Evolutionary conservation across 1,140 invertebrate species (phyloP), one percentile per base, ranked within the genome.

Genomic region (Rhagoletis pomonella): DNA sequence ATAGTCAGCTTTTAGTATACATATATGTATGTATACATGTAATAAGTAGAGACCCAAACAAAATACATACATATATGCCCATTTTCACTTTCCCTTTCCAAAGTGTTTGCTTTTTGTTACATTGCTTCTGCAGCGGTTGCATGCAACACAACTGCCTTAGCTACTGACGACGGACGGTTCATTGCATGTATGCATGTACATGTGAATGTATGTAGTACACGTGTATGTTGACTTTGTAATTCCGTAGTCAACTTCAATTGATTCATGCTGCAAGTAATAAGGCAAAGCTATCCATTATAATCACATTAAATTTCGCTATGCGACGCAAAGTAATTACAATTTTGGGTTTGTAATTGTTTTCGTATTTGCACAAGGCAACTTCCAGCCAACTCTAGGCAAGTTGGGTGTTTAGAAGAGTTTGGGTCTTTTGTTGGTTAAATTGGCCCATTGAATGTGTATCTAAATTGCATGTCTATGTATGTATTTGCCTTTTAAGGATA

Each of bases 311-410:
- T 55, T 58, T 55, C 73, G 73, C 73, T 55, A 81, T 81, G 50
- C 73, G 50, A 81, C 73, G 19, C 47, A 81, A 81, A 81, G 73
- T 81, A 81, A 81, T 81, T 81, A 81, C 73, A 81, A 81, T 58
- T 81, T 81, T 47, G 73, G 73, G 73, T 14, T 81, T 81, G 73
- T 81, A 81, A 81, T 81, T 81, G 73, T 81, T 81, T 81, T 81
- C 73, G 47, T 12, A 81, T 58, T 81, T 81, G 73, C 50, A 9
- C 73, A 81, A 44, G 47, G 47, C 67, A 44, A 55, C 42, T 81
- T 55, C 73, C 47, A 77, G 73, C 55, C 73, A 19, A 77, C 14
- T 19, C 47, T 3, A 55, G 62, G 69, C 14, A 12, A 1, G 29
- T 19, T 44, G 9, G 12, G 14, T 44, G 17, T 44, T 29, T 29